Evolutionary conservation across 2,113 vertebrate genomes (phyloP).

Genomic region (Crotalus tigris): DNA sequence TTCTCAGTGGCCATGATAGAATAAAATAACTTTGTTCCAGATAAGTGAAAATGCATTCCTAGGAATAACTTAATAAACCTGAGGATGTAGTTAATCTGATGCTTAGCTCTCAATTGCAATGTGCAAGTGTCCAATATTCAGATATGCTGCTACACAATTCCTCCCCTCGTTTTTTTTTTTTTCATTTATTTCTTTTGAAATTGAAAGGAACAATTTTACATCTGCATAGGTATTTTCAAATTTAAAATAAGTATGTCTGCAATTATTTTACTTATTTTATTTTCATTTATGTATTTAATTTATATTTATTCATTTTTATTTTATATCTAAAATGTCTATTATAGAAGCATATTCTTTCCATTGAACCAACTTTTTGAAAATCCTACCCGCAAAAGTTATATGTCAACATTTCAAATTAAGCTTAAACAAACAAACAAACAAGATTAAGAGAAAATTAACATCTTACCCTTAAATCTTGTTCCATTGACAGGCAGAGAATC

Average conservation of each 20-base stretch:
- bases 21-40: background rate
- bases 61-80: background rate
- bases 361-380: background rate
- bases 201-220: background rate
- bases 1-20: background rate
- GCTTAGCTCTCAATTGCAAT: background rate
- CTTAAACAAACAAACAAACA: background rate
- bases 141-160: background rate
- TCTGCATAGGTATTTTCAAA: background rate
- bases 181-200: background rate
- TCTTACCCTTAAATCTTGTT: conserved; percentile 70
- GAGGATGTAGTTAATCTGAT: background rate
- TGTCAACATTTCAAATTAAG: background rate
- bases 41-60: background rate
- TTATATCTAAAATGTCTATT: background rate
- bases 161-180: background rate
- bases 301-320: background rate
- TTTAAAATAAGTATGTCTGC: background rate
- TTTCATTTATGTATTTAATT: background rate
- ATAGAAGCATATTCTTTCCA: background rate
- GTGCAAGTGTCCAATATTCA: background rate
- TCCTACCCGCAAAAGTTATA: background rate
- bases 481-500: conserved; percentile 73
- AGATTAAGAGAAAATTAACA: conserved; percentile 26
- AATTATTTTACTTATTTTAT: background rate